A percentile compares a stretch with the other conserved stretches of the same genome.
These are phyloP conservation scores for Pantala flavescens DNA, from an alignment of 1,140 invertebrate species.

Conservation along the genomic window DNA sequence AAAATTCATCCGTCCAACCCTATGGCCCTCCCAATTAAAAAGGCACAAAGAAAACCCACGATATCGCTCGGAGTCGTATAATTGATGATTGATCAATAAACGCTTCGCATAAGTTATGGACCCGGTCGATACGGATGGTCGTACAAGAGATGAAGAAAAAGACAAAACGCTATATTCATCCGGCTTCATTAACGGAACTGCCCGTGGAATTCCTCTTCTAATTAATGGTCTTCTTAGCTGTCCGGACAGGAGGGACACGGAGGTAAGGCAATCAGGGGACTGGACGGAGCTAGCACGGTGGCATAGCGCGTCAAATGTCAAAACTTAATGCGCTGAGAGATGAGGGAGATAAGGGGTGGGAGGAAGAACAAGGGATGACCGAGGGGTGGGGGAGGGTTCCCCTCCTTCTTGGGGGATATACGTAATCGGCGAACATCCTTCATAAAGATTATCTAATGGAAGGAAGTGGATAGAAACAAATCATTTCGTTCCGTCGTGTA, in stretches of 20 bases:
- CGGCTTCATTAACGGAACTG: background rate
- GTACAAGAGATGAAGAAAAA: background rate
- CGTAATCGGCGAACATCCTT: background rate
- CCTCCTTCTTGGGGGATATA: background rate
- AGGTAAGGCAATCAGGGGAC: background rate
- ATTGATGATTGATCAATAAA: no score
- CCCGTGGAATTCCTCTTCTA: background rate
- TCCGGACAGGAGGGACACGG: background rate
- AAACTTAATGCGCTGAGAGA: conserved; percentile 1
- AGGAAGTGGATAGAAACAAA: background rate
- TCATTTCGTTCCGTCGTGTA: no score
- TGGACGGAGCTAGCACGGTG: background rate
- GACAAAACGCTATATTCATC: background rate
- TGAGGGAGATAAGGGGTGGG: background rate
- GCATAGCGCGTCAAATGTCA: background rate
- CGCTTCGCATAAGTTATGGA: no score
- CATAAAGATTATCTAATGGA: background rate
- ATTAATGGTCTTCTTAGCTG: background rate
- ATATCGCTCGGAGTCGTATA: no score
- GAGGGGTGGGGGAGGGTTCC: background rate
- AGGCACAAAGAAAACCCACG: no score
- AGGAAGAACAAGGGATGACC: background rate
- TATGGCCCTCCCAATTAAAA: no score
- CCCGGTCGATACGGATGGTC: no score
- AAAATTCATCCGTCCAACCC: no score